Evolutionary conservation across 92 coral and sea anemone species (phyloP).

Genomic region (Virgularia gustaviana): DNA sequence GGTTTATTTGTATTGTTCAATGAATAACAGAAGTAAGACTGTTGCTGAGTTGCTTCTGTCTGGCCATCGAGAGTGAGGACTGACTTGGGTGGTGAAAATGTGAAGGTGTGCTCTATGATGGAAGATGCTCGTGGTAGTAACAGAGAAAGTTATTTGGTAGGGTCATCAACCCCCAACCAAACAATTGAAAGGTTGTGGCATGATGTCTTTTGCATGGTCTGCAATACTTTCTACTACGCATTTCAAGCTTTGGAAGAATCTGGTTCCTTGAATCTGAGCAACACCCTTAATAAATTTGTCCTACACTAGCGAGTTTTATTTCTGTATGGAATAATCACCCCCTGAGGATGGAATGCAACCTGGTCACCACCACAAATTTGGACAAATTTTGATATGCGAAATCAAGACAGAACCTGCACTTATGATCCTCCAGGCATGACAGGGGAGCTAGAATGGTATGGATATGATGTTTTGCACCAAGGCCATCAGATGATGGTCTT

Average conservation of each 20-base stretch:
- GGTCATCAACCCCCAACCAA: constrained; percentile 47
- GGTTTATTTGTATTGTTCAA: constrained; percentile 45
- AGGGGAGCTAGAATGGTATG: constrained; percentile 35
- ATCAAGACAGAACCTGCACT: constrained; percentile 38
- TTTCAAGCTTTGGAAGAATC: constrained; percentile 52
- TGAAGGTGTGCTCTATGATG: constrained; percentile 34
- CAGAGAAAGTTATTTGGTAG: constrained; percentile 46
- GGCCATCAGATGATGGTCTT: too few relatives aligned
- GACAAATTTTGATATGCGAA: constrained; percentile 45
- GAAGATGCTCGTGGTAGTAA: constrained; percentile 37
- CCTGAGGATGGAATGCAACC: constrained; percentile 18
- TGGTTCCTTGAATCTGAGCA: constrained; percentile 39
- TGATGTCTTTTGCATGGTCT: constrained; percentile 35
- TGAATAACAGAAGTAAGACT: constrained; percentile 43
- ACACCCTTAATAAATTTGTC: constrained; percentile 40
- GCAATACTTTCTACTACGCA: constrained; percentile 45
- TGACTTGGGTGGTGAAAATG: constrained; percentile 50
- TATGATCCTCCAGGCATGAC: constrained; percentile 22
- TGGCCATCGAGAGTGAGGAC: constrained; percentile 44
- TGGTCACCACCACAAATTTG: constrained; percentile 33
- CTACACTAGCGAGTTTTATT: constrained; percentile 41
- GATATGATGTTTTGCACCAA: too few relatives aligned
- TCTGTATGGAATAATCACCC: constrained; percentile 60
- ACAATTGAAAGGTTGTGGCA: constrained; percentile 52
- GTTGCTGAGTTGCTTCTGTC: constrained; percentile 22